Conservation (phyloP, 2,888 invertebrate species). For the Pyrrhia umbra region DNA sequence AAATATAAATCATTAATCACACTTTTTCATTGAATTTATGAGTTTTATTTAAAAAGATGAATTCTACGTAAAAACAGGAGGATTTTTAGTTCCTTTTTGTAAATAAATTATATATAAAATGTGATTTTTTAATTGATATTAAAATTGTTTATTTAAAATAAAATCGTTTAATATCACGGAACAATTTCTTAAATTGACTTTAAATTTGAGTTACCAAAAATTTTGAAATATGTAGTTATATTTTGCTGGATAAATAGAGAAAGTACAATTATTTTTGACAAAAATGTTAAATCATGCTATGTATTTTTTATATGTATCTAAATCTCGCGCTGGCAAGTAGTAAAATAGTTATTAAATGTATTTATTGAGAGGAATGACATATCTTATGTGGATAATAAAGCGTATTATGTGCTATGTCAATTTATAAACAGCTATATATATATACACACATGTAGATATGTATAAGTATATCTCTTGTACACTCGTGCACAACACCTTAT, state of each 20-base stretch:
- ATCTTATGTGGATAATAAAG: constrained; percentile 70
- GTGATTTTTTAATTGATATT: too few relatives aligned
- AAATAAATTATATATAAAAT: too few relatives aligned
- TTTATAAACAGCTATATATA: constrained; percentile 61
- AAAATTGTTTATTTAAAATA: too few relatives aligned
- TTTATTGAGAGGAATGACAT: constrained; percentile 75
- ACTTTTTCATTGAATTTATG: too few relatives aligned
- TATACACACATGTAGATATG: constrained; percentile 57
- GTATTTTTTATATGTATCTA: constrained; percentile 16
- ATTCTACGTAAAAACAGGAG: too few relatives aligned
- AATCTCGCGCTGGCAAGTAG: constrained; percentile 54
- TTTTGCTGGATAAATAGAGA: constrained; percentile 8
- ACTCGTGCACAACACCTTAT: constrained; percentile 78
- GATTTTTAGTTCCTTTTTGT: too few relatives aligned
- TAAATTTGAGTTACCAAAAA: not conserved
- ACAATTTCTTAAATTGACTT: too few relatives aligned
- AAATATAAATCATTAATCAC: too few relatives aligned
- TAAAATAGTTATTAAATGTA: constrained; percentile 62
- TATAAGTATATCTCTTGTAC: constrained; percentile 67
- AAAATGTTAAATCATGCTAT: not conserved
- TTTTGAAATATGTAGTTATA: too few relatives aligned
- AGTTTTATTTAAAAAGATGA: too few relatives aligned
- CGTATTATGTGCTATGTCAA: constrained; percentile 61
- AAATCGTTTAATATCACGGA: too few relatives aligned
- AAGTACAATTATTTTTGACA: not conserved